A percentile compares a stretch with the other conserved stretches of the same genome.
Evolutionary conservation across 2,888 invertebrate genomes (phyloP).

Genomic region (Sympetrum striolatum): DNA sequence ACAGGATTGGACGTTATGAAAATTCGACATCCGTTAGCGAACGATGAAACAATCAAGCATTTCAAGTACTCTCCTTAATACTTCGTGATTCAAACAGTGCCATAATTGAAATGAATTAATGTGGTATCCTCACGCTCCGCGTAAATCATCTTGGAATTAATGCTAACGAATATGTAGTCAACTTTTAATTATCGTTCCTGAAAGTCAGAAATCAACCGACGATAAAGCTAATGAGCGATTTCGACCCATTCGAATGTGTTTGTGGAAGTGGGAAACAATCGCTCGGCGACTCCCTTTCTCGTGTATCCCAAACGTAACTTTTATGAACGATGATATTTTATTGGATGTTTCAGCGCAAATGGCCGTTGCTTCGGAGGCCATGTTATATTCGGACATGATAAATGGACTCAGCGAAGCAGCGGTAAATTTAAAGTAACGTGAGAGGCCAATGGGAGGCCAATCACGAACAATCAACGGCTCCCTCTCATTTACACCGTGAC

Average conservation of each 20-base stretch:
- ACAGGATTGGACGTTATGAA: too few species aligned
- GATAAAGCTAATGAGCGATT: neutral
- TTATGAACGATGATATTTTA: conserved; percentile 23
- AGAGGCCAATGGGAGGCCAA: neutral
- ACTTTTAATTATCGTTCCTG: too few species aligned
- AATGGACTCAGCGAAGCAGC: neutral
- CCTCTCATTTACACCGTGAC: neutral
- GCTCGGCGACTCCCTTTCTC: neutral
- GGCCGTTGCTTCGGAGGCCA: neutral
- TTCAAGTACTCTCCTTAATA: too few species aligned
- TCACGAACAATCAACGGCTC: neutral
- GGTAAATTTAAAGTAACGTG: conserved; percentile 12
- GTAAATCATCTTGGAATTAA: too few species aligned
- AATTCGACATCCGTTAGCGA: too few species aligned
- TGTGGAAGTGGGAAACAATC: neutral
- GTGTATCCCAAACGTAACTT: neutral
- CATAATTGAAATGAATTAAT: too few species aligned
- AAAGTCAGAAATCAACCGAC: too few species aligned
- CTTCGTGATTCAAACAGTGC: too few species aligned
- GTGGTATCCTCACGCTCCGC: too few species aligned
- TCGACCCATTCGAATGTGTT: neutral
- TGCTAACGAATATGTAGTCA: too few species aligned
- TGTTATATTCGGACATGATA: neutral
- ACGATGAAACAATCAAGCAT: too few species aligned
- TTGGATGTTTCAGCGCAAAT: conserved; percentile 12